phyloP scores from a whole-genome alignment of 2,888 invertebrate species.

The Polymixis flavicincta region DNA sequence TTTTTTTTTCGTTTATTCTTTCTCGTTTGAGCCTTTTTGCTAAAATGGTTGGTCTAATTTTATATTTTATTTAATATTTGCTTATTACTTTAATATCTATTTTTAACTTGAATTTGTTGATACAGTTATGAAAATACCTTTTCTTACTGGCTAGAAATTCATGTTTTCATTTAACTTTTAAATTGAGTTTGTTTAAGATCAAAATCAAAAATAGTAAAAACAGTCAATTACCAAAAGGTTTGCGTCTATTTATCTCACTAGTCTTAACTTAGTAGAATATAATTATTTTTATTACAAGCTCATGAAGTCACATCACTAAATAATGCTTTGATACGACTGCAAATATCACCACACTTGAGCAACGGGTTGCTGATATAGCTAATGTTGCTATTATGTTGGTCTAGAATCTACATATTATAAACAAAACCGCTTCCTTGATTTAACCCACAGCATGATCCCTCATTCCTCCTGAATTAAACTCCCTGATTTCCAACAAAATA shows the following conservation, averaged over 20 bases:
- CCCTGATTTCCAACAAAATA: neutral
- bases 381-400: neutral
- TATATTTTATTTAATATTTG: neutral
- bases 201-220: neutral
- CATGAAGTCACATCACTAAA: neutral
- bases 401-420: neutral
- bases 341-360: neutral
- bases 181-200: neutral
- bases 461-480: too few relatives aligned
- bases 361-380: neutral
- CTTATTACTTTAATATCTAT: neutral
- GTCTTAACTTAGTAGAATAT: neutral
- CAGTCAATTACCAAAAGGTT: neutral
- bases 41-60: constrained; percentile 11
- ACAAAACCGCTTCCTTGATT: too few relatives aligned
- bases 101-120: neutral
- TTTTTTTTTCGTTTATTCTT: too few relatives aligned
- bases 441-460: neutral
- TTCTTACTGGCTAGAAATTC: neutral
- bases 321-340: too few relatives aligned
- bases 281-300: neutral
- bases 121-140: neutral
- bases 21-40: constrained; percentile 6
- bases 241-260: neutral
- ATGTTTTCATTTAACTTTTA: neutral